Conservation (phyloP, 2,888 invertebrate genomes). For the Phortica magna region DNA sequence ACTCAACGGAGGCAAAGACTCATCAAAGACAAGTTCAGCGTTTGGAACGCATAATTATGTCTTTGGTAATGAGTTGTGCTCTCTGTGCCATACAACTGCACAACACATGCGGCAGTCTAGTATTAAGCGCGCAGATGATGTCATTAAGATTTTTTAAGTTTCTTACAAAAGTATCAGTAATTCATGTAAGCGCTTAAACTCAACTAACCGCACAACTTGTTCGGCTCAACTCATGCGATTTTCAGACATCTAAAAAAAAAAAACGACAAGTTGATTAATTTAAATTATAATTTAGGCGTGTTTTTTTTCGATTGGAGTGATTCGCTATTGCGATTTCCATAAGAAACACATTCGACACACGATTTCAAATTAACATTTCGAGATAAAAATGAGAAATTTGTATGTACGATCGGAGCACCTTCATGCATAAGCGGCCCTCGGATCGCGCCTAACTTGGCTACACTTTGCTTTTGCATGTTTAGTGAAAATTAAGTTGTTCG, state of each 20-base stretch:
- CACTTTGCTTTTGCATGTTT: slow-evolving; percentile 43
- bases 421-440: neutral
- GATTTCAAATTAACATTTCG: neutral
- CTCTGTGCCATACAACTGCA: no score
- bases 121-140: no score
- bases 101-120: no score
- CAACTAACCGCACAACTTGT: neutral
- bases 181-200: neutral
- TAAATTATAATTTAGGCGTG: slow-evolving; percentile 69
- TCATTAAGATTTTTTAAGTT: no score
- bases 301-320: slow-evolving; percentile 43
- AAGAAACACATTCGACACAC: slow-evolving; percentile 50
- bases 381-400: neutral
- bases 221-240: neutral
- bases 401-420: neutral
- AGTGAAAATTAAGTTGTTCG: slow-evolving; percentile 52
- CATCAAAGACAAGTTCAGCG: neutral
- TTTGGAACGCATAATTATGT: no score
- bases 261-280: slow-evolving; percentile 60
- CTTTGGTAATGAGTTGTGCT: no score
- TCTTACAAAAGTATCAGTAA: no score
- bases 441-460: neutral
- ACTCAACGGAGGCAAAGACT: neutral
- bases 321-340: slow-evolving; percentile 49
- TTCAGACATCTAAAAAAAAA: neutral